These are phyloP conservation scores for Dione vanillae DNA, from an alignment of 2,888 invertebrate genomes.

Conservation along the genomic window DNA sequence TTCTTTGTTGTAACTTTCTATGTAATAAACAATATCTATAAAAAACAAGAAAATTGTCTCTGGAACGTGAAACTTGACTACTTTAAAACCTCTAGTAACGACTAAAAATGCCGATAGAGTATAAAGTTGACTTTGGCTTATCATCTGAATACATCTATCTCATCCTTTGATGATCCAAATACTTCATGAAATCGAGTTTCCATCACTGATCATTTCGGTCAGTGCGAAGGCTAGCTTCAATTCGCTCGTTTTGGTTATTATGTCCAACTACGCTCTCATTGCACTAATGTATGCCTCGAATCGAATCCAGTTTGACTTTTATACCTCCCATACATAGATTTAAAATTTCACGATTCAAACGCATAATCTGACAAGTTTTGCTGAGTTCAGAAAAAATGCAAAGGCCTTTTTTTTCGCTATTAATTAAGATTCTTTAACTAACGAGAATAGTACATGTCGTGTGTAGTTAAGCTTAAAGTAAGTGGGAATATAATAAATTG, in stretches of 20 bases:
- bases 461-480: neutral
- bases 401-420: neutral
- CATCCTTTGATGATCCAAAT: constrained; percentile 23
- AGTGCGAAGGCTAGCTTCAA: constrained; percentile 32
- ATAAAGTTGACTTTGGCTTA: neutral
- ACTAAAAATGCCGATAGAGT: too few relatives aligned
- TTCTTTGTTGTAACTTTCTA: too few relatives aligned
- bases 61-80: too few relatives aligned
- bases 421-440: constrained; percentile 9
- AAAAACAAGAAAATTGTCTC: too few relatives aligned
- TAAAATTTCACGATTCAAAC: constrained; percentile 40
- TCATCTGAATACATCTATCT: neutral
- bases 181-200: constrained; percentile 24
- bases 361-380: constrained; percentile 35
- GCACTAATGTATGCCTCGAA: constrained; percentile 41
- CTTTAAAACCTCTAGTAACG: too few relatives aligned
- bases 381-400: neutral
- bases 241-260: constrained; percentile 28
- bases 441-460: neutral
- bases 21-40: too few relatives aligned
- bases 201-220: constrained; percentile 36
- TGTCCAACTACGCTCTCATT: constrained; percentile 24
- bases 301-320: constrained; percentile 42
- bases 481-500: too few relatives aligned
- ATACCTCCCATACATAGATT: constrained; percentile 42